Percentiles rank a stretch among this genome's conserved stretches.
Evolutionary conservation across 2,888 invertebrate genomes (phyloP).

Genomic region (Ferrisia virgata): DNA sequence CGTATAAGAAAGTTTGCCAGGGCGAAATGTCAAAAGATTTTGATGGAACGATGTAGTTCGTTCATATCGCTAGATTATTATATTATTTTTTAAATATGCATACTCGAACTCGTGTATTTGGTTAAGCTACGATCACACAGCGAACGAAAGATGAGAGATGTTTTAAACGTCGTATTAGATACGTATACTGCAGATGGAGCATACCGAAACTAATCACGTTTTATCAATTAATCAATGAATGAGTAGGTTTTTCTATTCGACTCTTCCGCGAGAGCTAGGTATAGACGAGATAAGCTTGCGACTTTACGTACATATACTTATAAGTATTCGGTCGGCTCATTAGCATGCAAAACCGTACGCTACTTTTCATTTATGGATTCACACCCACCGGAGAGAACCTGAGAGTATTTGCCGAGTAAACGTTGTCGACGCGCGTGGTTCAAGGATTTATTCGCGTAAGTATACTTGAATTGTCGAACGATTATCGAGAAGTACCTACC

Average conservation of each 20-base stretch:
- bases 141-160: too few relatives aligned
- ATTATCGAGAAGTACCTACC: not conserved
- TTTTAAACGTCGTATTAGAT: not conserved
- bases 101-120: not conserved
- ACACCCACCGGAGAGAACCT: slow-evolving; percentile 11
- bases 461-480: not conserved
- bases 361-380: slow-evolving; percentile 9
- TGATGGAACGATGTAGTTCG: not conserved
- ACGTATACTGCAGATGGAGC: too few relatives aligned
- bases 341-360: slow-evolving; percentile 1
- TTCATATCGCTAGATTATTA: not conserved
- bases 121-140: not conserved
- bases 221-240: slow-evolving; percentile 8
- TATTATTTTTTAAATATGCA: not conserved
- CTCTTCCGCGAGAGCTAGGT: not conserved
- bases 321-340: slow-evolving; percentile 2
- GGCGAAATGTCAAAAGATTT: not conserved
- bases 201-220: slow-evolving; percentile 9
- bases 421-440: not conserved
- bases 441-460: not conserved
- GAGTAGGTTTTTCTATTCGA: not conserved
- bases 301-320: too few relatives aligned
- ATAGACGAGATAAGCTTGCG: not conserved
- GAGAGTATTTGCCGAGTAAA: slow-evolving; percentile 2
- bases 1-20: slow-evolving; percentile 3